These are phyloP conservation scores for Callipepla squamata DNA, from an alignment of 2,113 vertebrate genomes.

Conservation along the genomic window DNA sequence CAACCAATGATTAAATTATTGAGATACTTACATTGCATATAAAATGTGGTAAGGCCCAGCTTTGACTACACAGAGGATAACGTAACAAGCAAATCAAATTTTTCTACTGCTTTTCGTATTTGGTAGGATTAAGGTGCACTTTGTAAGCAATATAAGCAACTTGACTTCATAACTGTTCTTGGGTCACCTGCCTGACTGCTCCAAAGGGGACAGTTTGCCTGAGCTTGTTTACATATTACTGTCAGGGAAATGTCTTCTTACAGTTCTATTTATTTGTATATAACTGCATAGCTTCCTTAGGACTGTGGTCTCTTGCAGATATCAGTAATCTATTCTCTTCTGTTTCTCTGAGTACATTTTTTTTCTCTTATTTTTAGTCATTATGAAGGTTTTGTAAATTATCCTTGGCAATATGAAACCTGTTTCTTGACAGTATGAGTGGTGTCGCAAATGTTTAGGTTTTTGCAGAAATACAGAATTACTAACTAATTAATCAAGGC, in stretches of 20 bases:
- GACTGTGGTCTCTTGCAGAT: neutral
- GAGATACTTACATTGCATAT: neutral
- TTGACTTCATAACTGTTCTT: neutral
- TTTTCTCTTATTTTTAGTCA: neutral
- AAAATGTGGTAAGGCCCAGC: neutral
- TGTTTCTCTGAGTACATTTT: neutral
- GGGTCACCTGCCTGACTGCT: neutral
- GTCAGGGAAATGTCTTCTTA: fast-evolving
- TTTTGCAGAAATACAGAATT: neutral
- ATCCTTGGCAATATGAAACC: neutral
- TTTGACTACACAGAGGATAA: neutral
- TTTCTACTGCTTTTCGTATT: neutral
- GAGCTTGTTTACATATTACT: fast-evolving
- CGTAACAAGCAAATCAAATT: neutral
- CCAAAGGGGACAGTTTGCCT: neutral
- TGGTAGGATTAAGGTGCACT: neutral
- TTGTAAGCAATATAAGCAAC: neutral
- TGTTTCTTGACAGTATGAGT: neutral
- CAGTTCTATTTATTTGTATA: neutral
- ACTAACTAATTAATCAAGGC: neutral
- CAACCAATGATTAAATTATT: neutral
- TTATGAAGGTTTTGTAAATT: neutral
- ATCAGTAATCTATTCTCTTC: neutral
- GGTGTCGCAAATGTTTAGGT: neutral
- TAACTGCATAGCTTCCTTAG: neutral